Evolutionary conservation across 2,888 invertebrate genomes (phyloP).

Genomic region (Aporophyla lueneburgensis): DNA sequence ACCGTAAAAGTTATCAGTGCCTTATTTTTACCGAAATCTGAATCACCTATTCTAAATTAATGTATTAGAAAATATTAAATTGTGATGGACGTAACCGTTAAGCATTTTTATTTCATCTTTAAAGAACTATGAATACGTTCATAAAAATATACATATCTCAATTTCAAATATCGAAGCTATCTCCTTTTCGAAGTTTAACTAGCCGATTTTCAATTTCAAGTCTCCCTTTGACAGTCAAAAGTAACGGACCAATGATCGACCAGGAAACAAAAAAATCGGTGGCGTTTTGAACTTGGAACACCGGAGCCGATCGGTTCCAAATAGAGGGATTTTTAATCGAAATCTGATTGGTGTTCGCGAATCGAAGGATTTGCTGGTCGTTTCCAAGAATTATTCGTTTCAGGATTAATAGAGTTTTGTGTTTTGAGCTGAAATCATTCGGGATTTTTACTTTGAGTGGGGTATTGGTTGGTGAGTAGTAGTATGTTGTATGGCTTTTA

Average conservation of each 20-base stretch:
- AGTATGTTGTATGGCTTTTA: background rate
- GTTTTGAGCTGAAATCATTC: conserved; percentile 1
- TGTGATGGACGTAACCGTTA: background rate
- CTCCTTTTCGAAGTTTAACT: background rate
- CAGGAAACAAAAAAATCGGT: conserved; percentile 33
- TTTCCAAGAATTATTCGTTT: conserved; percentile 19
- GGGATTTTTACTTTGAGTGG: background rate
- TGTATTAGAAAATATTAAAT: background rate
- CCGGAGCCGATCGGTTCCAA: conserved; percentile 9
- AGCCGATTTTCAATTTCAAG: conserved; percentile 16
- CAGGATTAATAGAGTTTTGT: background rate
- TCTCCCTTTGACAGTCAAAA: conserved; percentile 27
- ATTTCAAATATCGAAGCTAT: background rate
- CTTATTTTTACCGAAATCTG: background rate
- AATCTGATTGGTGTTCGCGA: conserved; percentile 26
- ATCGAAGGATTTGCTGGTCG: conserved; percentile 31
- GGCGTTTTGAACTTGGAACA: conserved; percentile 35
- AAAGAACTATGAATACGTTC: background rate
- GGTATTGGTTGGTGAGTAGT: background rate
- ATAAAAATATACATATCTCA: background rate
- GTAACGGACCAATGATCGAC: conserved; percentile 12
- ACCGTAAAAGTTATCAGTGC: background rate
- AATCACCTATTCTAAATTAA: background rate
- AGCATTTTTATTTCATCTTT: background rate
- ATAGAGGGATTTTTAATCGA: conserved; percentile 42